These are phyloP conservation scores for Dicycla oo DNA, from an alignment of 2,888 invertebrate genomes.

Conservation along the genomic window DNA sequence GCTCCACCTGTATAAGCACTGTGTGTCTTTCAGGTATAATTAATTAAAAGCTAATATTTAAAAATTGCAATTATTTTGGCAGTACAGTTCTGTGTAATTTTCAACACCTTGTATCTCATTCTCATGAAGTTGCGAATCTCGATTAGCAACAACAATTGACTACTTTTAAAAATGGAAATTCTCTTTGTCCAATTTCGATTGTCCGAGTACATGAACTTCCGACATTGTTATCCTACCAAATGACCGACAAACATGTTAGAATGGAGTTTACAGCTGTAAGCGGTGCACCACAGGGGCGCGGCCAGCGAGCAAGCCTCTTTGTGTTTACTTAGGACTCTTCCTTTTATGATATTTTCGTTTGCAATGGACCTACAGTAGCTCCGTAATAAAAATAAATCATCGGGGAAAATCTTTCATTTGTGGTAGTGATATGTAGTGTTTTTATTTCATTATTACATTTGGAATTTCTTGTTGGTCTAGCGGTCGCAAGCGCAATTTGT, in stretches of 20 bases:
- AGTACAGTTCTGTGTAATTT: no score
- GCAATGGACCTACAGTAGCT: conserved; percentile 31
- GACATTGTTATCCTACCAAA: conserved; percentile 40
- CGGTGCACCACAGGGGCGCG: conserved; percentile 55
- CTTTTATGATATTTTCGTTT: conserved; percentile 59
- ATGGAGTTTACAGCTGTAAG: conserved; percentile 44
- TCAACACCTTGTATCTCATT: neutral
- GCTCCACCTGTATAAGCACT: no score
- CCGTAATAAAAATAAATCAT: conserved; percentile 42
- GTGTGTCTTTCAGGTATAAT: no score
- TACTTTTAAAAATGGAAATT: conserved; percentile 5
- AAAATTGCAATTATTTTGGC: no score
- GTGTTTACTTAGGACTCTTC: conserved; percentile 59
- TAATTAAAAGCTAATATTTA: no score
- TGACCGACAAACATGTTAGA: conserved; percentile 44
- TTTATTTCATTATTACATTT: conserved; percentile 3
- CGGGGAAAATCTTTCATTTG: conserved; percentile 20
- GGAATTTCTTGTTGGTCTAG: neutral
- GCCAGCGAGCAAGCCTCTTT: conserved; percentile 34
- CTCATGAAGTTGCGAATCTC: neutral
- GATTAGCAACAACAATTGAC: neutral
- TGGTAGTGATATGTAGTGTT: conserved; percentile 7
- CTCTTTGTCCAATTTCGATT: conserved; percentile 15
- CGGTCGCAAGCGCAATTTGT: neutral
- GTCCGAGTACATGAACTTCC: conserved; percentile 17